Percentiles rank a stretch among this genome's conserved stretches.
phyloP scores from a whole-genome alignment of 2,113 vertebrate species.

The Lamprotornis superbus region DNA sequence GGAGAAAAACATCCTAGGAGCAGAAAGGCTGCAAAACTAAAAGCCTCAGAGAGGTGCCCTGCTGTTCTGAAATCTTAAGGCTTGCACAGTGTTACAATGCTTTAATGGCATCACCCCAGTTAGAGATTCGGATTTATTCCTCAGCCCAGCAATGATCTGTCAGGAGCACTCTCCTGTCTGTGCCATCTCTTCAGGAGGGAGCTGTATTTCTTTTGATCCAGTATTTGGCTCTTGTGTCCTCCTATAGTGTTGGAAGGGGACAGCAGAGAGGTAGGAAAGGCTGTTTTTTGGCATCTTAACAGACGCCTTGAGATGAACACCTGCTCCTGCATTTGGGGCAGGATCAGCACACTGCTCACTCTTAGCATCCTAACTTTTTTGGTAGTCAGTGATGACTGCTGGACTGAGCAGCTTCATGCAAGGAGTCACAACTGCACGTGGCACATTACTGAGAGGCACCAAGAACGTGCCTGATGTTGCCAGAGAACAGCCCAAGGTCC shows the following conservation, averaged over 20 bases:
- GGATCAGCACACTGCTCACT: not conserved
- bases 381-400: not conserved
- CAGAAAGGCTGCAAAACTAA: not conserved
- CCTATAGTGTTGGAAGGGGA: not conserved
- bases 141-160: not conserved
- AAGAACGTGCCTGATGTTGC: not conserved
- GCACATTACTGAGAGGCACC: not conserved
- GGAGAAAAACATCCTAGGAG: slow-evolving; percentile 12
- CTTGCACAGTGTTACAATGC: not conserved
- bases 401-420: not conserved
- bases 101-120: not conserved
- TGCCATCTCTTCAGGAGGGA: not conserved
- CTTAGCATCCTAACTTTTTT: not conserved
- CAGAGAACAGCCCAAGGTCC: not conserved
- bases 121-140: not conserved
- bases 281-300: not conserved
- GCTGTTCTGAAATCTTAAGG: not conserved
- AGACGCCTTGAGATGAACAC: not conserved
- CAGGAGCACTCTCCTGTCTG: not conserved
- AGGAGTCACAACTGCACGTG: not conserved
- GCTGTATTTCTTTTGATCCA: not conserved
- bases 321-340: not conserved
- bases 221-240: not conserved
- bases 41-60: not conserved
- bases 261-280: not conserved